Base-by-base conservation (phyloP, 2,797 vertebrate species). In the Sarcoramphus papa region DNA sequence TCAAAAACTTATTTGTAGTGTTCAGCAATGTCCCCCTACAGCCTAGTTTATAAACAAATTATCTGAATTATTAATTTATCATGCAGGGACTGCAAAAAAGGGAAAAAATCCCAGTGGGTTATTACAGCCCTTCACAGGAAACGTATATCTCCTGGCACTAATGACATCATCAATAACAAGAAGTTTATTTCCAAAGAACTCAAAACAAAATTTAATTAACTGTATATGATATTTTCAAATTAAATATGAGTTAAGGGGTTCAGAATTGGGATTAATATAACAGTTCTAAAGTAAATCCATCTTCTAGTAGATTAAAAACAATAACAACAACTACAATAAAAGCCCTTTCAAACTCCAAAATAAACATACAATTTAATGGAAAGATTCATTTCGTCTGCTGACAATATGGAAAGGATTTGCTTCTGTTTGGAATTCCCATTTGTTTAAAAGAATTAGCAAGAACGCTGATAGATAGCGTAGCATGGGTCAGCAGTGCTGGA, bases 181-280 rank as follows among this genome's bases (percentile, higher is more conserved):
- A 97, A 97, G 70, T 97, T 97, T 97, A 94, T 95, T 98, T 97
- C 77, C 92, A 93, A 95, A 96, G 95, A 97, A 97, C 94, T 97
- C 94, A 97, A 97, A 95, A 62, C 94, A 96, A 97, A 97, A 97
- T 96, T 95, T 96, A 97, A 92, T 97, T 97, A 97, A 93, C 85
- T 90, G 72, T 84, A 94, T 92, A 91, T 89, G 86, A 93, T 94
- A 88, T 95, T 96, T 97, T 93, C 94, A 93, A 98, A 98, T 98
- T 98, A 98, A 98, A 95, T 96, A 93, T 45, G 95, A 97, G 93
- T 97, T 97, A 95, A 93, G 79, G 63, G 62, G 48, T 91, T 97
- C 84, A 97, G 81, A 97, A 97, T 85, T 87, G 86, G 73, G 81
- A 90, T 95, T 97, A 90, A 96, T 94, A 48, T 75, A 96, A 77